Evolutionary conservation across 2,797 vertebrate genomes (phyloP).

Genomic region (Muscicapa comitata): DNA sequence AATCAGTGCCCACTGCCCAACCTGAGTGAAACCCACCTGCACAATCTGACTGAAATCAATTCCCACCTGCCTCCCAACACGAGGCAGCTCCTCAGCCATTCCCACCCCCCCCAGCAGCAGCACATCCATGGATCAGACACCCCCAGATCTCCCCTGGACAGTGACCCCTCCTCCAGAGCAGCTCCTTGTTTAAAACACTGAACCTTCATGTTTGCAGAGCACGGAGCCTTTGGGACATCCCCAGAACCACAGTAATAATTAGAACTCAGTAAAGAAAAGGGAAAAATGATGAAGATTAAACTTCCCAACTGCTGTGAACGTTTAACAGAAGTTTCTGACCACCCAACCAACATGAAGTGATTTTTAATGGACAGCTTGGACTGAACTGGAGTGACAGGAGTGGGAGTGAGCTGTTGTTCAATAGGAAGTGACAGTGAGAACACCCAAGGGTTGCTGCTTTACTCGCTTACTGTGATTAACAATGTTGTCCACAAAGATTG

Average conservation of each 20-base stretch:
- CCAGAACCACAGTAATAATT: not conserved
- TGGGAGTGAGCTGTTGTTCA: conserved; percentile 10
- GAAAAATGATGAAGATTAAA: not conserved
- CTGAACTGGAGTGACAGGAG: not conserved
- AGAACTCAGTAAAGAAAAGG: not conserved
- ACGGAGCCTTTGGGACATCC: not conserved
- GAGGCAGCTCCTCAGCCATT: too few relatives aligned
- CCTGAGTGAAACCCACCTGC: too few relatives aligned
- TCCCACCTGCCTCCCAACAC: too few relatives aligned
- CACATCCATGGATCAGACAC: too few relatives aligned
- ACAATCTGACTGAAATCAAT: too few relatives aligned
- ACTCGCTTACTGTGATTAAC: conserved; percentile 36
- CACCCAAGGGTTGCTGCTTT: conserved; percentile 16
- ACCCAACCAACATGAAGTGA: not conserved
- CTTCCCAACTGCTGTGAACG: not conserved
- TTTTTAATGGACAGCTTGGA: not conserved
- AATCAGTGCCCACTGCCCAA: too few relatives aligned
- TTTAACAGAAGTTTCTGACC: not conserved
- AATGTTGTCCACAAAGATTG: conserved; percentile 29
- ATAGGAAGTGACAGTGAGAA: conserved; percentile 23
- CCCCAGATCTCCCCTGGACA: accelerated
- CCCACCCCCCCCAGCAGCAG: too few relatives aligned
- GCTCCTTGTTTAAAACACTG: not conserved
- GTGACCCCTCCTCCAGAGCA: not conserved
- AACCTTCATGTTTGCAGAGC: not conserved